These are phyloP conservation scores for Embiotoca jacksoni DNA, from an alignment of 2,113 vertebrate genomes.

Conservation along the genomic window DNA sequence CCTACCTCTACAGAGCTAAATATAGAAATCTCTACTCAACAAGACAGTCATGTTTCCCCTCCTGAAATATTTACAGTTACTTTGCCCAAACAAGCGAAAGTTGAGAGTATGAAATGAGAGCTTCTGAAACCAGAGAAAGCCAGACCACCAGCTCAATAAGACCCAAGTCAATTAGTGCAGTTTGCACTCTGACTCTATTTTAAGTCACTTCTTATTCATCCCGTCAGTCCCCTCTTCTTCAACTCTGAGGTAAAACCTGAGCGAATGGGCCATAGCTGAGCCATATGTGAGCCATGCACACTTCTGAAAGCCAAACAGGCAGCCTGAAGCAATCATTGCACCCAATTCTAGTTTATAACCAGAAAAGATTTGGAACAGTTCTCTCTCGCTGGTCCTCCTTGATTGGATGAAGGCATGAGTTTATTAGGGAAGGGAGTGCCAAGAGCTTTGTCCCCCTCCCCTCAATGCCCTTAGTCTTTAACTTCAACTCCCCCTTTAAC, in stretches of 20 bases:
- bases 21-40: constrained; percentile 68
- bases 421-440: constrained; percentile 80
- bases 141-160: constrained; percentile 18
- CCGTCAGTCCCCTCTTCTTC: constrained; percentile 60
- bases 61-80: constrained; percentile 72
- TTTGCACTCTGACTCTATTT: constrained; percentile 54
- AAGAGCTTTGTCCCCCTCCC: constrained; percentile 72
- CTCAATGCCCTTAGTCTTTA: constrained; percentile 76
- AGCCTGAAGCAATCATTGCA: constrained; percentile 84
- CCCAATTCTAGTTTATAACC: constrained; percentile 83
- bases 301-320: constrained; percentile 77
- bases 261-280: constrained; percentile 57
- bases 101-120: constrained; percentile 57
- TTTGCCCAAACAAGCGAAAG: constrained; percentile 66
- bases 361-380: constrained; percentile 79
- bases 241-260: constrained; percentile 69
- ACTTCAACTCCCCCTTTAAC: constrained; percentile 81
- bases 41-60: constrained; percentile 71
- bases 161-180: constrained; percentile 46
- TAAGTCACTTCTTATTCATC: constrained; percentile 60
- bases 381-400: constrained; percentile 64
- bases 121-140: constrained; percentile 48
- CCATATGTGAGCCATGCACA: constrained; percentile 80
- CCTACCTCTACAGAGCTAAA: constrained; percentile 50
- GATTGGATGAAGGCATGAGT: constrained; percentile 77